Percentiles rank a stretch among this genome's conserved stretches.
phyloP scores from a whole-genome alignment of 1,140 invertebrate species.

The Drosophila parabipectinata region DNA sequence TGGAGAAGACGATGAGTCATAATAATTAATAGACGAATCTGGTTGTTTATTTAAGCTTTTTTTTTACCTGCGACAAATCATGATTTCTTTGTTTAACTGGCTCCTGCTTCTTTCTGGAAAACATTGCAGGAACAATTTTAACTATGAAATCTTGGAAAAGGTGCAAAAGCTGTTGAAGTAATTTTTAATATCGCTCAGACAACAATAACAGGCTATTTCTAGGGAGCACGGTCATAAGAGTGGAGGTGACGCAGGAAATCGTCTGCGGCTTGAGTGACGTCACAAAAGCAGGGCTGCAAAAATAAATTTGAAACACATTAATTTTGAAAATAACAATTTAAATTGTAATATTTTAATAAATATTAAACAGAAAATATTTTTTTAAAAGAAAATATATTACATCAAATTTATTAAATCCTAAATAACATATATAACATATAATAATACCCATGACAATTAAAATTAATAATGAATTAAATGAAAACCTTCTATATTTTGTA shows the following conservation, averaged over 20 bases:
- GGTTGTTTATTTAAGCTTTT: constrained; percentile 18
- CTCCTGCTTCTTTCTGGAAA: constrained; percentile 85
- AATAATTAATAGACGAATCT: constrained; percentile 53
- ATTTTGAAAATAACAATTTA: too few relatives aligned
- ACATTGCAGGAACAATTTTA: constrained; percentile 79
- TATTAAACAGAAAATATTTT: too few relatives aligned
- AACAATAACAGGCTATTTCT: constrained; percentile 49
- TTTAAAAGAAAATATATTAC: too few relatives aligned
- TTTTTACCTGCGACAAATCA: constrained; percentile 77
- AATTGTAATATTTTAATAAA: too few relatives aligned
- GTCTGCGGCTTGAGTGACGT: background rate
- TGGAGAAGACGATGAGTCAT: constrained; percentile 57
- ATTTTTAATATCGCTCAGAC: constrained; percentile 48
- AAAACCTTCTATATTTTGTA: too few relatives aligned
- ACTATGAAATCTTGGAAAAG: constrained; percentile 10
- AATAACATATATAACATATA: too few relatives aligned
- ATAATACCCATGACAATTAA: too few relatives aligned
- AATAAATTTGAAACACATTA: too few relatives aligned
- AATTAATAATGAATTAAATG: too few relatives aligned
- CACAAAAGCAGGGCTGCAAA: constrained; percentile 1
- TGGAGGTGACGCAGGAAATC: constrained; percentile 24
- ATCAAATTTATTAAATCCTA: too few relatives aligned
- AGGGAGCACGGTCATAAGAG: constrained; percentile 1
- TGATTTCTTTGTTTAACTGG: constrained; percentile 83
- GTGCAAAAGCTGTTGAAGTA: constrained; percentile 6